Conservation (phyloP, 2,113 vertebrate genomes). For the Scomber colias region DNA sequence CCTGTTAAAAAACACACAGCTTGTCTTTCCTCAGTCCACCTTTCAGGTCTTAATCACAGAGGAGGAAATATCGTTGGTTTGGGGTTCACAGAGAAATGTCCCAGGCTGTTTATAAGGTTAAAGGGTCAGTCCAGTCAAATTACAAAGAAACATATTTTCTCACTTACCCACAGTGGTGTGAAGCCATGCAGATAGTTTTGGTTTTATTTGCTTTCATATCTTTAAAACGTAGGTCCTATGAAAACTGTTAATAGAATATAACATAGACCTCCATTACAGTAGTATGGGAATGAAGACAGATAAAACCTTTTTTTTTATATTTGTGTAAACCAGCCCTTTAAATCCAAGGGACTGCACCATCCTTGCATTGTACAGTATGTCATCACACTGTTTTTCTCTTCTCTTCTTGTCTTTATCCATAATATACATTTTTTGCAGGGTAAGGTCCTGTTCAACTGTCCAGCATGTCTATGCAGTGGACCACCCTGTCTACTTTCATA, state of each 20-base stretch:
- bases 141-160: conserved; percentile 37
- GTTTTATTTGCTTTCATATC: not conserved
- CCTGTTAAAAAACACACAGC: conserved; percentile 50
- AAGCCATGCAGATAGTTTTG: conserved; percentile 14
- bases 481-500: not conserved
- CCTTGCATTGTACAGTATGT: not conserved
- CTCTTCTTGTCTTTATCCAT: not conserved
- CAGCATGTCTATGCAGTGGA: not conserved
- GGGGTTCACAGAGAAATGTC: conserved; percentile 50
- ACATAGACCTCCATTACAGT: not conserved
- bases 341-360: too few relatives aligned
- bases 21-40: conserved; percentile 52
- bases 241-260: not conserved
- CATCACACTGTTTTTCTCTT: not conserved
- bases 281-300: too few relatives aligned
- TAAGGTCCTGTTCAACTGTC: too few relatives aligned
- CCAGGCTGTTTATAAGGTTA: conserved; percentile 56
- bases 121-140: conserved; percentile 48
- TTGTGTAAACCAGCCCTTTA: too few relatives aligned
- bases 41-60: conserved; percentile 49
- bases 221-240: too few relatives aligned
- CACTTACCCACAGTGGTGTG: not conserved
- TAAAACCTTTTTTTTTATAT: too few relatives aligned
- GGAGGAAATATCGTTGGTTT: conserved; percentile 42
- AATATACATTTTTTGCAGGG: too few relatives aligned